phyloP scores from a whole-genome alignment of 2,113 vertebrate species.

The Lichenostomus cassidix region DNA sequence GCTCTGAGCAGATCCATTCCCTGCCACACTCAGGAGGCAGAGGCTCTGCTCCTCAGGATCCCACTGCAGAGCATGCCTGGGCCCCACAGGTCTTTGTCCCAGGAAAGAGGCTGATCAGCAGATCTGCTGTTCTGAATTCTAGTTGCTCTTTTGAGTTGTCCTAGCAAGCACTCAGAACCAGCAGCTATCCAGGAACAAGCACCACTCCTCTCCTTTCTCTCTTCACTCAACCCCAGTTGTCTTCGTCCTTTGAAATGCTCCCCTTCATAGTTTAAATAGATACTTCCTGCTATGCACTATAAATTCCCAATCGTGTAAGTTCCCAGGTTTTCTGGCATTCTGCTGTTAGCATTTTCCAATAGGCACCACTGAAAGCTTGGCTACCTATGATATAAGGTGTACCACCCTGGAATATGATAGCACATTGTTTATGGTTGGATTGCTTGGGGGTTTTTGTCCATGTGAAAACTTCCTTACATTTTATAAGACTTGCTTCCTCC shows the following conservation, averaged over 20 bases:
- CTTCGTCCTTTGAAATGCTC: background rate
- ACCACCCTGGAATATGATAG: background rate
- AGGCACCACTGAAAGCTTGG: background rate
- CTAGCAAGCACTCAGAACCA: accelerated
- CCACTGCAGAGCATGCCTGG: accelerated
- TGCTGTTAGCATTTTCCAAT: background rate
- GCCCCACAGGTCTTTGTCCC: background rate
- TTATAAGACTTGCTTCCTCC: background rate
- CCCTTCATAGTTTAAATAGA: background rate
- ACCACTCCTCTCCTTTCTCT: too few species aligned
- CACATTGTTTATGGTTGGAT: background rate
- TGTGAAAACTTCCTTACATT: background rate
- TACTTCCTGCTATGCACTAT: accelerated
- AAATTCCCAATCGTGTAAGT: background rate
- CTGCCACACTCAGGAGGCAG: background rate
- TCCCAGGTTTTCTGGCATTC: background rate
- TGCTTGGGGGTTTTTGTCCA: background rate
- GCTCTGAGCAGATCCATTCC: background rate
- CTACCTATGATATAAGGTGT: accelerated
- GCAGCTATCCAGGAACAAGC: background rate
- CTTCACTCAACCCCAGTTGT: background rate
- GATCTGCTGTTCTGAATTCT: accelerated
- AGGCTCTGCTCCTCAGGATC: background rate
- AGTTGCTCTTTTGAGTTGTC: background rate
- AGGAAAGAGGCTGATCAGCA: background rate